These are phyloP conservation scores for Cervus canadensis DNA, from an alignment of 2,113 vertebrate genomes.

Conservation along the genomic window DNA sequence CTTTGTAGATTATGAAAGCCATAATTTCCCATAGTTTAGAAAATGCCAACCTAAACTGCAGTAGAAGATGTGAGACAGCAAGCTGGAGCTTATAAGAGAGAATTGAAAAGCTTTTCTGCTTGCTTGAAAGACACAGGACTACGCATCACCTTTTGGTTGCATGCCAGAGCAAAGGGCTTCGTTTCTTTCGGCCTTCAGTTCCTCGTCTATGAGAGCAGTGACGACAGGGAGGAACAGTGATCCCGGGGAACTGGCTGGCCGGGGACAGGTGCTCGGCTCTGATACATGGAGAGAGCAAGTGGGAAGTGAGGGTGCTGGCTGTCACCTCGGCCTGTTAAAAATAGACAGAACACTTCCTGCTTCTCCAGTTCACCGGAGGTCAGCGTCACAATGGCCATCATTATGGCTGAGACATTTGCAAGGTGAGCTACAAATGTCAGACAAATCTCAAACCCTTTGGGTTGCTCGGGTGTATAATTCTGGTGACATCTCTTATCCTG, in stretches of 20 bases:
- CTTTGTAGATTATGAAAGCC: not conserved
- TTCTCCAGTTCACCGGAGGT: not conserved
- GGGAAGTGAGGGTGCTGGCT: fast-evolving
- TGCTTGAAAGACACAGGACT: not conserved
- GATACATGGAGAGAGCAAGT: fast-evolving
- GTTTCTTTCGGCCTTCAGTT: fast-evolving
- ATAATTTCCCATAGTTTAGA: not conserved
- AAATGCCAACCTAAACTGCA: not conserved
- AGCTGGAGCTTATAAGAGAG: not conserved
- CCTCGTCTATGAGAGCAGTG: not conserved
- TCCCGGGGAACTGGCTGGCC: fast-evolving
- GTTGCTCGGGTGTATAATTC: fast-evolving
- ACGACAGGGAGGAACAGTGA: not conserved
- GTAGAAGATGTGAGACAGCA: fast-evolving
- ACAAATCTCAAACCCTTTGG: not conserved
- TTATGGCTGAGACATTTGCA: not conserved
- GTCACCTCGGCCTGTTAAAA: fast-evolving
- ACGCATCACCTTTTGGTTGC: fast-evolving
- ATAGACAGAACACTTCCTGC: fast-evolving
- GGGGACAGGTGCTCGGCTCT: fast-evolving
- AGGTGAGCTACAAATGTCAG: not conserved
- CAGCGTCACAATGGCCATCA: fast-evolving
- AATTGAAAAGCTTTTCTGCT: no score
- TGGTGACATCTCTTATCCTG: fast-evolving
- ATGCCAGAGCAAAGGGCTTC: fast-evolving